These are phyloP conservation scores for Simalia tracyae DNA, from an alignment of 2,797 vertebrate genomes.

Conservation along the genomic window DNA sequence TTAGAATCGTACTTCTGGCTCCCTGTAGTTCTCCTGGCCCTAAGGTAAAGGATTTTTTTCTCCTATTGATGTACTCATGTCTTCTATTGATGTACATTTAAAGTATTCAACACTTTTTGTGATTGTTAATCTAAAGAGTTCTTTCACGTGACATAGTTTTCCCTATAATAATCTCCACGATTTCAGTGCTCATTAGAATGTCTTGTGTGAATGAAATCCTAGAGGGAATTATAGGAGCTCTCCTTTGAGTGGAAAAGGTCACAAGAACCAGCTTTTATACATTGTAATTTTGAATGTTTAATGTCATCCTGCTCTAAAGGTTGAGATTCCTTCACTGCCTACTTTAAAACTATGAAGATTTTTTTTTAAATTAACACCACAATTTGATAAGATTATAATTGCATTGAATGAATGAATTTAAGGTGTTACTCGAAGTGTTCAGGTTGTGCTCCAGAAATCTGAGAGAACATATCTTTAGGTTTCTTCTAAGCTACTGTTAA, in stretches of 20 bases:
- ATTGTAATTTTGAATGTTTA: background rate
- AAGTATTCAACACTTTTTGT: conserved; percentile 30
- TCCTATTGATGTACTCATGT: background rate
- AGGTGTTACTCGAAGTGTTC: background rate
- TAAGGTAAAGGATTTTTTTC: background rate
- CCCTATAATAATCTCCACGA: background rate
- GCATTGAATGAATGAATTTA: conserved; percentile 4
- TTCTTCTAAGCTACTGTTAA: background rate
- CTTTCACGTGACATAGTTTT: background rate
- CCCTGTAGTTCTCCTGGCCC: background rate
- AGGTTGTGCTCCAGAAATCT: background rate
- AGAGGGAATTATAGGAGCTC: background rate
- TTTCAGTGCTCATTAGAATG: background rate
- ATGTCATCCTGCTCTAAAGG: conserved; percentile 8
- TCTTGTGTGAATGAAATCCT: background rate
- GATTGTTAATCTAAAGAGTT: background rate
- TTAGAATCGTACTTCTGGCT: background rate
- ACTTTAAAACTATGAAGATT: background rate
- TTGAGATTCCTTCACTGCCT: background rate
- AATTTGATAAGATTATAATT: background rate
- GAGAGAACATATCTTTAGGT: background rate
- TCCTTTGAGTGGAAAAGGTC: conserved; percentile 3
- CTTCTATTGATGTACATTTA: conserved; percentile 12
- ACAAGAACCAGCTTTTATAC: background rate
- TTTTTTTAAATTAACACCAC: background rate